Evolutionary conservation across 2,113 vertebrate species (phyloP).

Genomic region (Embiotoca jacksoni): DNA sequence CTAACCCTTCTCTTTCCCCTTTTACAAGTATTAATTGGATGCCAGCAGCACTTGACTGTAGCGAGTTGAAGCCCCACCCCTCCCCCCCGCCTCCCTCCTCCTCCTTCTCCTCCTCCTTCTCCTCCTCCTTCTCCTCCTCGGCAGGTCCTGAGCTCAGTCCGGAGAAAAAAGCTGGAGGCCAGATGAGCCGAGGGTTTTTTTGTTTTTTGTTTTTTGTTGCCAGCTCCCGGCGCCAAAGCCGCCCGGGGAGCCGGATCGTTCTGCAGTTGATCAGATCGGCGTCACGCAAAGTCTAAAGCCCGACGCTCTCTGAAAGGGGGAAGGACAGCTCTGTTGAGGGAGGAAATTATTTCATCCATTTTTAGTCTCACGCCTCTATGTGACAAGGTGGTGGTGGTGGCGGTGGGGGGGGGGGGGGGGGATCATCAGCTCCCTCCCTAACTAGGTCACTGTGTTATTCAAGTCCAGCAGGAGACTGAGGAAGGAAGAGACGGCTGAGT

Average conservation of each 20-base stretch:
- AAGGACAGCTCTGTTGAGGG: slow-evolving; percentile 4
- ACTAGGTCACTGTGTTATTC: slow-evolving; percentile 71
- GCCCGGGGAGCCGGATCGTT: slow-evolving; percentile 56
- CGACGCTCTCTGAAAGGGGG: no score
- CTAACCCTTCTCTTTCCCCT: slow-evolving; percentile 38
- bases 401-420: neutral
- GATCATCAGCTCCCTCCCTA: slow-evolving; percentile 47
- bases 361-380: slow-evolving; percentile 31
- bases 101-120: neutral
- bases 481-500: slow-evolving; percentile 46
- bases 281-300: slow-evolving; percentile 55
- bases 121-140: slow-evolving; percentile 45
- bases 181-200: slow-evolving; percentile 57
- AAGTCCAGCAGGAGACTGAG: slow-evolving; percentile 56
- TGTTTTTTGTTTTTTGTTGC: slow-evolving; percentile 22
- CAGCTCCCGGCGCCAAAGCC: slow-evolving; percentile 65
- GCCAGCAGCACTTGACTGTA: slow-evolving; percentile 83
- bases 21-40: slow-evolving; percentile 73
- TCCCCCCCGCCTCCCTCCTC: no score
- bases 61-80: slow-evolving; percentile 58
- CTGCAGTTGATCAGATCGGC: slow-evolving; percentile 71
- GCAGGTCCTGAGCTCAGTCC: slow-evolving; percentile 63
- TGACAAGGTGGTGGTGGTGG: slow-evolving; percentile 24
- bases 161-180: slow-evolving; percentile 52
- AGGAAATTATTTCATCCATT: slow-evolving; percentile 46